Percentiles rank a stretch among this genome's conserved stretches.
phyloP scores from a whole-genome alignment of 2,113 vertebrate species.

The rabbit (Oryctolagus cuniculus) region mOryCun1.1 NC_091439.1:79554001-79554500 shows the following conservation, averaged over 20 bases:
- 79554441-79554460: background rate
- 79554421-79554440: background rate
- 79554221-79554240: background rate
- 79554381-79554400: background rate
- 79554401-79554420: background rate
- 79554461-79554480: background rate
- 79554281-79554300: slow-evolving; percentile 49
- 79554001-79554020: background rate
- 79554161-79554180: background rate
- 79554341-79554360: background rate
- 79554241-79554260: background rate
- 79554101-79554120: background rate
- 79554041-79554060: background rate
- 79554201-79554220: background rate
- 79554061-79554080: background rate
- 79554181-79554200: background rate
- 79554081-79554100: background rate
- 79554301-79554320: background rate
- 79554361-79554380: background rate
- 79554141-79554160: background rate
- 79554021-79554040: background rate
- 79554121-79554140: background rate
- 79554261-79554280: background rate
- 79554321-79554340: background rate
- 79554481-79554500: slow-evolving; percentile 17